Evolutionary conservation across 2,888 invertebrate species (phyloP).

Genomic region (Phyllotreta striolata): DNA sequence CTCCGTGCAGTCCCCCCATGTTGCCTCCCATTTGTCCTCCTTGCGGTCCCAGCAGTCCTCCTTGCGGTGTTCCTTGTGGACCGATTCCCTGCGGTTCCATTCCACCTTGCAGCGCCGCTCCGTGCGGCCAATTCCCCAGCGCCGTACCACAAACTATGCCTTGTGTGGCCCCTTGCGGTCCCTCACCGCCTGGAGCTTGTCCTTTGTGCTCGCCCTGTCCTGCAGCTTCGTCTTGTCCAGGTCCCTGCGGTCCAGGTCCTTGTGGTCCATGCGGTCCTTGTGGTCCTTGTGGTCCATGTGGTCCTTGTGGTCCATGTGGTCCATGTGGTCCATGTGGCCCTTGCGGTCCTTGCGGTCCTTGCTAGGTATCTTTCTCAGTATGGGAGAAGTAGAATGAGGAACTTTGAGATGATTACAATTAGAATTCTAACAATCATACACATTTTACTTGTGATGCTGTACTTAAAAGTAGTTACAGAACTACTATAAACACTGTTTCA

Average conservation of each 20-base stretch:
- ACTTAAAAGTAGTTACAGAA: no score
- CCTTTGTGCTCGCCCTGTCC: conserved; percentile 52
- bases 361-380: no score
- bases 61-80: neutral
- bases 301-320: conserved; percentile 35
- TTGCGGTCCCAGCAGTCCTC: conserved; percentile 37
- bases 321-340: conserved; percentile 49
- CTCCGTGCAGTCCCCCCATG: conserved; percentile 28
- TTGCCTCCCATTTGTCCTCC: conserved; percentile 36
- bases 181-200: conserved; percentile 47
- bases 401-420: no score
- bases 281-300: neutral
- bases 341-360: conserved; percentile 33
- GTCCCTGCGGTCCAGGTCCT: neutral
- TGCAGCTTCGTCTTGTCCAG: conserved; percentile 32
- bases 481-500: no score
- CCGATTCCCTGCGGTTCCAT: conserved; percentile 15
- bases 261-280: neutral
- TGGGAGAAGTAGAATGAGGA: no score
- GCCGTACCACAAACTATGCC: neutral
- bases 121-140: neutral
- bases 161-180: conserved; percentile 5
- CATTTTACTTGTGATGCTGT: no score
- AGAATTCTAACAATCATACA: no score
- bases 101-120: conserved; percentile 19